Percentiles rank a stretch among this genome's conserved stretches.
These are phyloP conservation scores for Hippocampus guttulatus DNA, from an alignment of 2,113 vertebrate species.

Conservation along the genomic window DNA sequence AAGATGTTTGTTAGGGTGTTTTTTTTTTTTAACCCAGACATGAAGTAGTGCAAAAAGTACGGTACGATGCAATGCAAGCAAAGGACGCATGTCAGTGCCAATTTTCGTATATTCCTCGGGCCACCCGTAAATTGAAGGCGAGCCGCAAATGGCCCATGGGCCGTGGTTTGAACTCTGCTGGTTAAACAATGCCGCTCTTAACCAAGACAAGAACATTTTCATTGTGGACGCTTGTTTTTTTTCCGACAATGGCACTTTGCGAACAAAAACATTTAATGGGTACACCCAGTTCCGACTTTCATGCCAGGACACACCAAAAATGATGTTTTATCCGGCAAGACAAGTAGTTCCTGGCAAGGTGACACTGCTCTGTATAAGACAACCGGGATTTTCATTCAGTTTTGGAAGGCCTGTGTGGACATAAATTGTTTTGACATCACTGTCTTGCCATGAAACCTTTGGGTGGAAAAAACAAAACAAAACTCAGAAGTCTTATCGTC, in stretches of 20 bases:
- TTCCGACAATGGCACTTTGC: background rate
- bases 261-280: background rate
- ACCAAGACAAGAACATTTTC: too few relatives aligned
- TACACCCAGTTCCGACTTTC: background rate
- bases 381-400: background rate
- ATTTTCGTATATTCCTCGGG: too few relatives aligned
- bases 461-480: too few relatives aligned
- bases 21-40: conserved; percentile 17
- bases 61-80: too few relatives aligned
- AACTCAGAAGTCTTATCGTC: too few relatives aligned
- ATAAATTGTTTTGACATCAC: background rate
- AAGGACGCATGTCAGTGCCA: too few relatives aligned
- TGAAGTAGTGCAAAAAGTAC: conserved; percentile 26
- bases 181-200: too few relatives aligned
- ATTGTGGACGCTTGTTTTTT: too few relatives aligned
- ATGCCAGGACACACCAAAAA: background rate
- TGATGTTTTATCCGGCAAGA: background rate
- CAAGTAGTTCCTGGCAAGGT: background rate
- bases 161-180: too few relatives aligned
- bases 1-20: conserved; percentile 6
- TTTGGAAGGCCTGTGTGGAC: background rate
- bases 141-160: too few relatives aligned
- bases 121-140: too few relatives aligned
- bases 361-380: background rate
- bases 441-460: background rate